Conservation (phyloP, 2,797 vertebrate species). For the Brachymystax lenok region DNA sequence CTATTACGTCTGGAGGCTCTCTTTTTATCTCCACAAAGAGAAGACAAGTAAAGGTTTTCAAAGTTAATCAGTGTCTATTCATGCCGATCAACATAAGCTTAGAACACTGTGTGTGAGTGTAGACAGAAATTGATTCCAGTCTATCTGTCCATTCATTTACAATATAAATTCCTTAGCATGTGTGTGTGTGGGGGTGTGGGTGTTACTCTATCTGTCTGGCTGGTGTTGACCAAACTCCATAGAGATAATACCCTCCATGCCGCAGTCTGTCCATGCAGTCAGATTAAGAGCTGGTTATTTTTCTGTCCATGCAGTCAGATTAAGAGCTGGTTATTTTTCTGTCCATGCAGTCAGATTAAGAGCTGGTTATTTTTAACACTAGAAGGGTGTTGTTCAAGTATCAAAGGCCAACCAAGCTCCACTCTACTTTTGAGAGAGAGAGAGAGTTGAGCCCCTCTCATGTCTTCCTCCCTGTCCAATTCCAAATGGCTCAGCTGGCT, state of each 20-base stretch:
- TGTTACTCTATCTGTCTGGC: slow-evolving; percentile 25
- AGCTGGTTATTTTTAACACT: slow-evolving; percentile 77
- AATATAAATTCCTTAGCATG: slow-evolving; percentile 30
- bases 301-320: no score
- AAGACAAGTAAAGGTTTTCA: neutral
- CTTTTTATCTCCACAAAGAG: neutral
- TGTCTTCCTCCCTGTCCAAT: slow-evolving; percentile 50
- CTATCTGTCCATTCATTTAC: slow-evolving; percentile 13
- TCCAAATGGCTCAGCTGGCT: slow-evolving; percentile 34
- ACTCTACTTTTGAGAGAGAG: no score
- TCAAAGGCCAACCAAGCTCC: slow-evolving; percentile 28
- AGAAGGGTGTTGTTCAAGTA: slow-evolving; percentile 57
- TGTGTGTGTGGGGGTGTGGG: slow-evolving; percentile 44
- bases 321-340: slow-evolving; percentile 79
- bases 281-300: slow-evolving; percentile 73
- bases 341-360: slow-evolving; percentile 53
- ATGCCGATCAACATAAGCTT: slow-evolving; percentile 7
- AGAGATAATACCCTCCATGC: slow-evolving; percentile 75
- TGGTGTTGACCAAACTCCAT: slow-evolving; percentile 64
- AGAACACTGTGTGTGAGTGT: slow-evolving; percentile 23
- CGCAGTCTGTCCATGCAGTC: slow-evolving; percentile 60
- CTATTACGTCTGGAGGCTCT: neutral
- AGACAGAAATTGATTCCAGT: slow-evolving; percentile 47
- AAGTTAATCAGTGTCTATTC: slow-evolving; percentile 20
- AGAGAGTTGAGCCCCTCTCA: slow-evolving; percentile 13